A percentile compares a stretch with the other conserved stretches of the same genome.
These are phyloP conservation scores for Sinohyriopsis cumingii DNA, from an alignment of 2,888 invertebrate genomes.

Conservation along the genomic window DNA sequence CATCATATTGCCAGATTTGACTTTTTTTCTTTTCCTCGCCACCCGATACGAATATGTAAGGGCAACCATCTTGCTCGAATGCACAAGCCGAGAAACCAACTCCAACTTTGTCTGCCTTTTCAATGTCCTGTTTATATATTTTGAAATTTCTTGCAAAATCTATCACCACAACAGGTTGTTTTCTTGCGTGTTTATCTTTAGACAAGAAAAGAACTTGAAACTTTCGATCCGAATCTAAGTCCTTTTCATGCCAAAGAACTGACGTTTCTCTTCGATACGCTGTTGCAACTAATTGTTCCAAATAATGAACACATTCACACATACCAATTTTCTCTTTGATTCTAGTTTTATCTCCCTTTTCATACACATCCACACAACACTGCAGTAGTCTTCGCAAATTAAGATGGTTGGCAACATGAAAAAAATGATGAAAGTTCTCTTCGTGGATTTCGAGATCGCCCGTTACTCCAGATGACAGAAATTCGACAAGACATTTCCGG, in stretches of 20 bases:
- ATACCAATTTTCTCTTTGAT: conserved; percentile 1
- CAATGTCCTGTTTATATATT: conserved; percentile 9
- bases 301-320: not conserved
- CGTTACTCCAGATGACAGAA: conserved; percentile 4
- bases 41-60: conserved; percentile 24
- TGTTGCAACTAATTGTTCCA: too few species aligned
- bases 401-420: conserved; percentile 1
- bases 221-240: not conserved
- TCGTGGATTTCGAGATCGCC: not conserved
- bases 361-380: not conserved
- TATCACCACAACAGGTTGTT: conserved; percentile 9
- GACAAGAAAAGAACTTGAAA: conserved; percentile 11
- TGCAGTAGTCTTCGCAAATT: conserved; percentile 1
- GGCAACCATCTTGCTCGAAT: conserved; percentile 11
- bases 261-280: too few species aligned
- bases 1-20: conserved; percentile 13
- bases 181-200: not conserved
- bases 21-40: conserved; percentile 13
- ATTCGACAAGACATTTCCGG: not conserved
- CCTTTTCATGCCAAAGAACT: too few species aligned
- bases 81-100: conserved; percentile 12
- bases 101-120: conserved; percentile 12
- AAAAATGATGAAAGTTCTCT: conserved; percentile 5
- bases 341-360: not conserved
- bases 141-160: conserved; percentile 10